Percentiles rank a stretch among this genome's conserved stretches.
Evolutionary conservation across 2,797 vertebrate genomes (phyloP).

Genomic region (Chloroceryle inda): DNA sequence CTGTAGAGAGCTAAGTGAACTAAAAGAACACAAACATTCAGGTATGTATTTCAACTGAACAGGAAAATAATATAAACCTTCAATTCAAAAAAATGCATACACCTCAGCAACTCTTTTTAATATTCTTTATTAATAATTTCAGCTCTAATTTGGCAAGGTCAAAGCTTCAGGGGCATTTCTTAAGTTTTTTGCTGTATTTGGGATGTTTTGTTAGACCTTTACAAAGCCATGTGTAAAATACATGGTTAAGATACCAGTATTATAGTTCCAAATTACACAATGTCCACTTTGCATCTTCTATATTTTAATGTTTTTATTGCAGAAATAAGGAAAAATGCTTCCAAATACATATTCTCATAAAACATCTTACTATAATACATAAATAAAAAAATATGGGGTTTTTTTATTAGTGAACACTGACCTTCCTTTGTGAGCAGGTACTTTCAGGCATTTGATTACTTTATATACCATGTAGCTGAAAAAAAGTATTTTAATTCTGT

Average conservation of each 20-base stretch:
- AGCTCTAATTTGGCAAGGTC: background rate
- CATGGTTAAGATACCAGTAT: background rate
- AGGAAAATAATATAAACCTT: background rate
- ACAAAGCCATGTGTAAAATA: background rate
- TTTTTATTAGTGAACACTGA: background rate
- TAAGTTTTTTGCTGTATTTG: background rate
- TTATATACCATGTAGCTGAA: background rate
- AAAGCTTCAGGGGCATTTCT: background rate
- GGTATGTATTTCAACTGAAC: background rate
- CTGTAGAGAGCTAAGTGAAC: background rate
- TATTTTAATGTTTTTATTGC: background rate
- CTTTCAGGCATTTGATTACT: slow-evolving; percentile 20
- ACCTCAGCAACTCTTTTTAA: background rate
- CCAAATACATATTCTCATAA: background rate
- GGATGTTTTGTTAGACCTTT: background rate
- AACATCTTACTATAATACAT: background rate
- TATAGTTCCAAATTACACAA: background rate
- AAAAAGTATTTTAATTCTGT: slow-evolving; percentile 27
- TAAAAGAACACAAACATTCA: background rate
- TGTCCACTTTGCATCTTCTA: background rate
- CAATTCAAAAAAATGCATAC: background rate
- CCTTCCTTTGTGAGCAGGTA: background rate
- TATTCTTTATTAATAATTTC: background rate
- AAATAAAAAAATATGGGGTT: too few relatives aligned
- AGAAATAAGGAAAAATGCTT: background rate